Evolutionary conservation across 1,140 invertebrate genomes (phyloP), one percentile per base, ranked within the genome.

Genomic region (Dreissena rostriformis): DNA sequence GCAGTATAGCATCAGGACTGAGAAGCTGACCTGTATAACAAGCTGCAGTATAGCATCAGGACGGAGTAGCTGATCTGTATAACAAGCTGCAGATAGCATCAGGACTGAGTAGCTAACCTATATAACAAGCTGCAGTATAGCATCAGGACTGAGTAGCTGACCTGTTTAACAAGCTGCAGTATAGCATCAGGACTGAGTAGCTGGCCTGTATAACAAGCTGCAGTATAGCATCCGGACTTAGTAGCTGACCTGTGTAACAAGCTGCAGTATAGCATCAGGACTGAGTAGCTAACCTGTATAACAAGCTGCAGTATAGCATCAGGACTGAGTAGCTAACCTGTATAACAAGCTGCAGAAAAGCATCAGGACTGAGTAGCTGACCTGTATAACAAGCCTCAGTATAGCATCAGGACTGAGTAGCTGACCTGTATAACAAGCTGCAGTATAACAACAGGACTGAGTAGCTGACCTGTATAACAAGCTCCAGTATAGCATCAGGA

Each of bases 151-250:
- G 22, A 99, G 95, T 90, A n/a, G n/a, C n/a, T n/a, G n/a, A n/a
- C n/a, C n/a, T n/a, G n/a, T n/a, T n/a, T n/a, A n/a, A 96, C 96
- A 8, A 99, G 93, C 93, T 99, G 99, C 96, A 99, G 98, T 12
- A 99, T 94, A 26, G 97, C 96, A 94, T 99, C 99, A 0, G 98
- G 98, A 93, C 98, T 98, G 22, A 99, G 95, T 90, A n/a, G n/a
- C n/a, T n/a, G n/a, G n/a, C n/a, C n/a, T n/a, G n/a, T n/a, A n/a
- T n/a, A n/a, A 96, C 96, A 8, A 99, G 93, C 93, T 99, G 99
- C 96, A 99, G 98, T 12, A 99, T 94, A 26, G 97, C 96, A 94
- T 99, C 99, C 0, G 98, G 98, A 93, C 98, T 98, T n/a, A 99
- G 95, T 90, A n/a, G n/a, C n/a, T n/a, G n/a, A n/a, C n/a, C n/a